Conservation (phyloP, 2,888 invertebrate genomes). For the Sarcophaga caerulescens region DNA sequence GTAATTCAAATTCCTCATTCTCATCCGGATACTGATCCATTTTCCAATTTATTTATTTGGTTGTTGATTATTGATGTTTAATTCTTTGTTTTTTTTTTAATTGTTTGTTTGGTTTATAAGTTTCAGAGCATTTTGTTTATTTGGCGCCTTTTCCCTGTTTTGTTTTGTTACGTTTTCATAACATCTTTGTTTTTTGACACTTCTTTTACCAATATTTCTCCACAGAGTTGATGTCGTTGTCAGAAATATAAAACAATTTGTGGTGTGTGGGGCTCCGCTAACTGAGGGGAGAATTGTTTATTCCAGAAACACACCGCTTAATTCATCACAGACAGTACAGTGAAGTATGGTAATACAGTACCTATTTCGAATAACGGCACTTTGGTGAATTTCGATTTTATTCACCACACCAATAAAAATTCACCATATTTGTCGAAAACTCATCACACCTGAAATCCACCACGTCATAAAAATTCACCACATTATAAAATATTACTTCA, state of each 20-base stretch:
- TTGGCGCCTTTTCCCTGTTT: constrained; percentile 47
- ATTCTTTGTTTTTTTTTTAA: constrained; percentile 6
- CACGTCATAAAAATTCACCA: too few relatives aligned
- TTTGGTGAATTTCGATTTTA: too few relatives aligned
- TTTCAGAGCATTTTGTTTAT: background rate
- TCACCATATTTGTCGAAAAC: too few relatives aligned
- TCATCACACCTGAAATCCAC: too few relatives aligned
- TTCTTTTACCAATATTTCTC: background rate
- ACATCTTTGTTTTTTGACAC: constrained; percentile 14
- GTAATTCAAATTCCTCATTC: constrained; percentile 87
- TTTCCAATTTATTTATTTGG: constrained; percentile 22
- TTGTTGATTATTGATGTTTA: background rate
- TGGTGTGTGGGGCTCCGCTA: too few relatives aligned
- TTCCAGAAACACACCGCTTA: background rate
- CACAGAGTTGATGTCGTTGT: background rate
- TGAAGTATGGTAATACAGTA: too few relatives aligned
- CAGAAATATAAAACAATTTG: too few relatives aligned
- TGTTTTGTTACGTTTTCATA: background rate
- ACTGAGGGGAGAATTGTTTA: background rate
- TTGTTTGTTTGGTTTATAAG: background rate
- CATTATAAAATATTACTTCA: too few relatives aligned
- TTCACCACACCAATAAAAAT: too few relatives aligned
- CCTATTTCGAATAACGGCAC: too few relatives aligned
- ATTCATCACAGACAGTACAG: too few relatives aligned
- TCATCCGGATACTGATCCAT: constrained; percentile 80